Evolutionary conservation across 2,888 invertebrate genomes (phyloP), one percentile per base, ranked within the genome.

Genomic region (Drosophila ustulata): DNA sequence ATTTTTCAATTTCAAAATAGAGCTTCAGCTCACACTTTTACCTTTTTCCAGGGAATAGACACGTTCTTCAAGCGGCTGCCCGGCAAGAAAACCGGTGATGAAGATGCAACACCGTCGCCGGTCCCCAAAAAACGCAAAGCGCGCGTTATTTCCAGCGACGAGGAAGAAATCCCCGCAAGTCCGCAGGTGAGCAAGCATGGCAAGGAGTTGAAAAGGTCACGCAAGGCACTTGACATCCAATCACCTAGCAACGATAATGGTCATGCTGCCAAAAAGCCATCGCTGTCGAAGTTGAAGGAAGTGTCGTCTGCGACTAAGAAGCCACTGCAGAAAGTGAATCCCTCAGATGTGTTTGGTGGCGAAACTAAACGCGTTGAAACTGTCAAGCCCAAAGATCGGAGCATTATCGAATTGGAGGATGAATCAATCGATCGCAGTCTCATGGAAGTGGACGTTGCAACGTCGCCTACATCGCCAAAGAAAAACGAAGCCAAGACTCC

Each of bases 371-470:
- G 95, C 71, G 92, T 94, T 6, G 93, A 94, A 57, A 89, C 93
- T 90, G 71, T 84, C 28, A 85, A 89, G 59, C 78, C 85, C 11
- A 88, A 87, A 47, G 76, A 88, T 18, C 79, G 88, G 52, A 89
- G 86, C 30, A 71, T 90, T 28, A 92, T 93, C 72, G 79, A 92
- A 23, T 94, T 82, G 94, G 83, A 82, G 23, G 89, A 90, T 64
- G 94, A 95, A 32, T 95, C 95, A 63, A 96, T 97, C 92, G 95
- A 91, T 66, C 67, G 81, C 8, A 89, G 90, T 41, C 76, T 90
- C 1, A 81, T 86, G 80, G 88, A 88, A 57, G 77, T 91, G 2
- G 89, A 91, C 72, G 32, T 90, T 3, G 30, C 64, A 34, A 13
- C 18, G 23, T 39, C 57, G 1, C 53, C 67, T 7, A 13, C 39